These are phyloP conservation scores for Folsomia candida DNA, from an alignment of 2,888 invertebrate species.

Conservation along the genomic window DNA sequence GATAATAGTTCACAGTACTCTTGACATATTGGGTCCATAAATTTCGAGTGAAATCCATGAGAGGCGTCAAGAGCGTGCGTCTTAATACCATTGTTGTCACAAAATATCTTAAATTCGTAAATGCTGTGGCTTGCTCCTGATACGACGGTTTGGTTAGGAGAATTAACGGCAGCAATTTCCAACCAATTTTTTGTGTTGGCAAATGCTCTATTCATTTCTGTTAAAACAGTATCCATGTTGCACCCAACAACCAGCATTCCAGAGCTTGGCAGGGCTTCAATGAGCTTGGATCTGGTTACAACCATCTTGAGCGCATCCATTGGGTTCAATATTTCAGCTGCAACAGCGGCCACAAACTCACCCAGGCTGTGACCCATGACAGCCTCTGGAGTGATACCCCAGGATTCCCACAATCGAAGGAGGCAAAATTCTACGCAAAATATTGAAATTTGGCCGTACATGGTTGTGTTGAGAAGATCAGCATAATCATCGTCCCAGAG, in stretches of 20 bases:
- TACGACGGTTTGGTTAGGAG: conserved; percentile 13
- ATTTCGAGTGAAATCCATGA: neutral
- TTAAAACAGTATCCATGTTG: neutral
- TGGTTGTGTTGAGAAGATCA: neutral
- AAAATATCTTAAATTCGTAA: neutral
- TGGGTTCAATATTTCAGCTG: conserved; percentile 24
- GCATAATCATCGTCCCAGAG: neutral
- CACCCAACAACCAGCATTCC: conserved; percentile 29
- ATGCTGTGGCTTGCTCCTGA: neutral
- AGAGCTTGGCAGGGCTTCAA: conserved; percentile 25
- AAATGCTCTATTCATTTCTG: conserved; percentile 4
- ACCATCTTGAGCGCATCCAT: conserved; percentile 31
- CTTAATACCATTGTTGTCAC: neutral
- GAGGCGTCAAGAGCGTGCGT: neutral
- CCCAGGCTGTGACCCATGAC: conserved; percentile 39
- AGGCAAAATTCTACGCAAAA: conserved; percentile 22
- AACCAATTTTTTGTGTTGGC: neutral
- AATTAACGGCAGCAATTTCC: conserved; percentile 25
- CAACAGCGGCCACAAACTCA: conserved; percentile 35
- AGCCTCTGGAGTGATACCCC: conserved; percentile 28
- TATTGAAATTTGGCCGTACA: conserved; percentile 18
- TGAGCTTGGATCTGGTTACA: conserved; percentile 22
- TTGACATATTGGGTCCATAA: conserved; percentile 30
- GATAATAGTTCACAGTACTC: conserved; percentile 20
- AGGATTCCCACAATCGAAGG: conserved; percentile 28